Base-by-base conservation (phyloP, 2,797 vertebrate species). In the Orestias chungarensis region DNA sequence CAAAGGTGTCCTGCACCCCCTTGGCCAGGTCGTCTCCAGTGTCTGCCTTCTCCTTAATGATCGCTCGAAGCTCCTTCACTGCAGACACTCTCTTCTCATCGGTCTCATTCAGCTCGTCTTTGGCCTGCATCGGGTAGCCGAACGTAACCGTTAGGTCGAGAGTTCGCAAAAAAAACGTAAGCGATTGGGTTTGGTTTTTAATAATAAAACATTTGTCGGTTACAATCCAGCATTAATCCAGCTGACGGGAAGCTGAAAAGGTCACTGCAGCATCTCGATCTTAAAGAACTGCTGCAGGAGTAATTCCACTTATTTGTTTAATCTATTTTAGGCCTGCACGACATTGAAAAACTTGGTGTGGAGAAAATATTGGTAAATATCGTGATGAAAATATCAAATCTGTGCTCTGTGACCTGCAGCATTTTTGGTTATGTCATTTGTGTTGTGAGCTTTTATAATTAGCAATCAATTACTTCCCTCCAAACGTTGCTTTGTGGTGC, bases 61-160 rank as follows among this genome's bases (percentile, higher is more conserved):
- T 92, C 0, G 90, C 94, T 77, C 89, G 92, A 79, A 99, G 93
- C 43, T 97, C 96, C 83, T 95, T 96, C 68, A 95, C 93, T 0
- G 93, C 95, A 2, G 76, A 87, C 33, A 90, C 95, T 4, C 94
- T 86, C 75, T 94, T 96, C 92, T 97, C 98, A 23, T 96, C 95
- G 0, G 94, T 96, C 94, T 99, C 98, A 0, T 96, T 97, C 90
- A 99, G 92, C 91, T 99, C 98, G 3, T 99, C 98, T 88, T 98
- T 99, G 0, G 97, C 98, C 98, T 99, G 85, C 5, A 76, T 18
- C 66, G 33, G 54, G 71, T 62, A 76, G 67, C 46, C 68, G 20
- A 12, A 77, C 15, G 64, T 54, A 15, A 74, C 52, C 0, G 57
- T 80, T 66, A 71, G 31, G n/a, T 40, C 31, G 38, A 46, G 20